phyloP scores from a whole-genome alignment of 2,888 invertebrate genomes.

The Caenorhabditis macrosperma region DNA sequence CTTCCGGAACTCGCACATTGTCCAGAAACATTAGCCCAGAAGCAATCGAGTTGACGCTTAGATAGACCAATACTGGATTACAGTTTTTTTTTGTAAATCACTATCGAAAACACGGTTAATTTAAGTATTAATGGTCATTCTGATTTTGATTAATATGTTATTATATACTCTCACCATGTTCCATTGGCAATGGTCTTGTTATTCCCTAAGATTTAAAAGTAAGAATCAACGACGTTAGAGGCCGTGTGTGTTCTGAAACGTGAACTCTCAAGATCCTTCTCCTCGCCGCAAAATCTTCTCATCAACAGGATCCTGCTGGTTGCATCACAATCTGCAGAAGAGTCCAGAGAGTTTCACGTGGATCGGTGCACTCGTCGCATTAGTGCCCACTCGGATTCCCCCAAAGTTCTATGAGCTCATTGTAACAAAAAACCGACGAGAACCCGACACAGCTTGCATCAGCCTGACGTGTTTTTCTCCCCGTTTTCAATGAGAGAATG shows the following conservation, averaged over 20 bases:
- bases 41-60: no score
- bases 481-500: no score
- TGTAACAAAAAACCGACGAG: conserved; percentile 6
- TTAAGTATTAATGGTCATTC: no score
- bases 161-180: no score
- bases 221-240: conserved; percentile 31
- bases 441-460: conserved; percentile 28
- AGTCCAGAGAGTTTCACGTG: conserved; percentile 48
- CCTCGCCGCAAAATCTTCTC: conserved; percentile 39
- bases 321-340: conserved; percentile 44
- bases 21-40: no score
- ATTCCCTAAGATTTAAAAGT: conserved; percentile 5
- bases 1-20: no score
- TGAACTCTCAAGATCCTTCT: conserved; percentile 1
- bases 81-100: no score
- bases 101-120: no score
- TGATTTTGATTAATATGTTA: no score
- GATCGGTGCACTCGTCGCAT: conserved; percentile 18
- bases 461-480: conserved; percentile 28
- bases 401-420: conserved; percentile 6
- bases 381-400: conserved; percentile 18
- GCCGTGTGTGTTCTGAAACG: conserved; percentile 6
- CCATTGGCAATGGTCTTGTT: no score
- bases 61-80: no score
- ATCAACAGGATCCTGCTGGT: conserved; percentile 7